These are phyloP conservation scores for Eudorcas thomsonii DNA, from an alignment of 2,113 vertebrate species.

Conservation along the genomic window DNA sequence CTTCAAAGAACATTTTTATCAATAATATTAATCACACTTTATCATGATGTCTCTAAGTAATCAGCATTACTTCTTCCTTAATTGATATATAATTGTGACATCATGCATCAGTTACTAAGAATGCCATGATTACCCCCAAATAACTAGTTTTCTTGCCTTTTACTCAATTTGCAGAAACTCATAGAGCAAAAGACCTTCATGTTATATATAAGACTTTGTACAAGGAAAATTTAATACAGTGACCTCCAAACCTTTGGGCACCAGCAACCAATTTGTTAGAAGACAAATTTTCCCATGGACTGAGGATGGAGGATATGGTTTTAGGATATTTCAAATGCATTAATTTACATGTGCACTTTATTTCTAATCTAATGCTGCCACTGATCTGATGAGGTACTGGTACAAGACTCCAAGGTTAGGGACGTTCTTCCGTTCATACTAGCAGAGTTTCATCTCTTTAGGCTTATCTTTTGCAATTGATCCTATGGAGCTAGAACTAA, in stretches of 20 bases:
- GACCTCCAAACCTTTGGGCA: neutral
- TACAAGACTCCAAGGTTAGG: neutral
- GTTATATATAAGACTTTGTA: neutral
- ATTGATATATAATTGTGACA: constrained; percentile 23
- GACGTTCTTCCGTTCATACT: neutral
- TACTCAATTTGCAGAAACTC: neutral
- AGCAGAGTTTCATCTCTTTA: neutral
- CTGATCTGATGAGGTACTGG: neutral
- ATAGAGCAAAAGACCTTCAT: neutral
- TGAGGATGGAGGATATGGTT: neutral
- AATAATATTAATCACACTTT: neutral
- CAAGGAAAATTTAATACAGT: neutral
- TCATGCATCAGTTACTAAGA: neutral
- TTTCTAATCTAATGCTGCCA: neutral
- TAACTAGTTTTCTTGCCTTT: constrained; percentile 36
- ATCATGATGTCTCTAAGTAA: neutral
- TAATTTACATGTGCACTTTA: neutral
- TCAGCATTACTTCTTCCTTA: neutral
- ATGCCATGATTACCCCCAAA: neutral
- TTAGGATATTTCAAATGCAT: neutral
- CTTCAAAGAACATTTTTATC: neutral
- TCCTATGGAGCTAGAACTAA: neutral
- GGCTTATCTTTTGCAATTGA: neutral
- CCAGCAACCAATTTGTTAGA: neutral
- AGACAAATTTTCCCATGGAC: neutral